Percentiles rank a stretch among this genome's conserved stretches.
These are phyloP conservation scores for Sakesphorus luctuosus DNA, from an alignment of 2,113 vertebrate species.

Conservation along the genomic window DNA sequence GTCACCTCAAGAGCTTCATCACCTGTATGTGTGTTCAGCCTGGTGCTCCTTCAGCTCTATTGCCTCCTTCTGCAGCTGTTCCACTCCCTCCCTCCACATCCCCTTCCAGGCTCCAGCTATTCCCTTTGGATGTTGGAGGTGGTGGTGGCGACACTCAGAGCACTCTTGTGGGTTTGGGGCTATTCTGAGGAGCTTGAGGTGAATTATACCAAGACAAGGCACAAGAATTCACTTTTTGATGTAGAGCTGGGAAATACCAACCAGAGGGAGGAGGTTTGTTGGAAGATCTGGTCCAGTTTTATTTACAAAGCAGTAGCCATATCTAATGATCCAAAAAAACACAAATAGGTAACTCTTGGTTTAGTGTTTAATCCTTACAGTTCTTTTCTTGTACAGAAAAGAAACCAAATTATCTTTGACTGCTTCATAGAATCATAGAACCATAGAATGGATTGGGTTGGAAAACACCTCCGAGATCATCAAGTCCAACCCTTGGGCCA, in stretches of 20 bases:
- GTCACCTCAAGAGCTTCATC: background rate
- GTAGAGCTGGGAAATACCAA: background rate
- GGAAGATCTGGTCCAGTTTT: background rate
- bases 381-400: background rate
- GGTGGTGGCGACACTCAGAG: background rate
- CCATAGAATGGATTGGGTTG: no score
- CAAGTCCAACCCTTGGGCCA: no score
- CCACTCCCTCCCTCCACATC: background rate
- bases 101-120: background rate
- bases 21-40: background rate
- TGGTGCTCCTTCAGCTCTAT: background rate
- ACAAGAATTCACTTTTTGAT: background rate
- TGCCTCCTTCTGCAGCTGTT: background rate
- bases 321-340: background rate
- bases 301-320: background rate
- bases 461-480: no score
- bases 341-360: background rate
- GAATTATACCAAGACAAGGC: background rate
- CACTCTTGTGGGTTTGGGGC: fast-evolving
- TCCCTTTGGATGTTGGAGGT: background rate
- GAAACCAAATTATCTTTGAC: background rate
- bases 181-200: background rate
- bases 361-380: background rate
- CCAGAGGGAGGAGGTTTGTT: background rate
- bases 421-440: no score